Conservation (phyloP, 2,888 invertebrate genomes). For the Slavum lentiscoides region DNA sequence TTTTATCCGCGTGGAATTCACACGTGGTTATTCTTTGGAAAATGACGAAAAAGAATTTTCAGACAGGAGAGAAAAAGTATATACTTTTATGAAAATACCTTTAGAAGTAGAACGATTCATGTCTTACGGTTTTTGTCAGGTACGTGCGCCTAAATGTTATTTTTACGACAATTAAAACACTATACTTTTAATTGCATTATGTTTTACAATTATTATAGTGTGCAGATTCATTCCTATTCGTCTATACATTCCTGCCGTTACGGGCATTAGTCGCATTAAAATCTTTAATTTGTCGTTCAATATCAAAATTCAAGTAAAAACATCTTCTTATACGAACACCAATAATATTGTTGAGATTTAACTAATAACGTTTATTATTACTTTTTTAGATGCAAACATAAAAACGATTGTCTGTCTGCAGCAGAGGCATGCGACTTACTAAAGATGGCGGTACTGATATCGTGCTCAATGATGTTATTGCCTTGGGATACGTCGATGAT, state of each 20-base stretch:
- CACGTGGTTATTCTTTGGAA: slow-evolving; percentile 89
- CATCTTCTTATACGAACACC: slow-evolving; percentile 35
- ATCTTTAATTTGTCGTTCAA: slow-evolving; percentile 73
- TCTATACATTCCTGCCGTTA: slow-evolving; percentile 95
- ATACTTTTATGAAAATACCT: slow-evolving; percentile 95
- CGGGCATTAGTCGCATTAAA: slow-evolving; percentile 84
- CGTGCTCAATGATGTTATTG: slow-evolving; percentile 81
- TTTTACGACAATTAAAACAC: neutral
- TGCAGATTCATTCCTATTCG: slow-evolving; percentile 94
- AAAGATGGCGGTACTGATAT: slow-evolving; percentile 84
- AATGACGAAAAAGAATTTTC: slow-evolving; percentile 94
- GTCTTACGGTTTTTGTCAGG: slow-evolving; percentile 88
- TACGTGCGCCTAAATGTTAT: slow-evolving; percentile 55
- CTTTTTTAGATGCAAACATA: slow-evolving; percentile 58
- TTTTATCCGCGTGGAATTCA: slow-evolving; percentile 84
- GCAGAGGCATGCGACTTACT: slow-evolving; percentile 95
- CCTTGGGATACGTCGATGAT: slow-evolving; percentile 96
- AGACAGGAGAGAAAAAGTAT: slow-evolving; percentile 91
- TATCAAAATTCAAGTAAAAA: slow-evolving; percentile 74
- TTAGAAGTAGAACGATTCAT: slow-evolving; percentile 89
- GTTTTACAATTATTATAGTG: slow-evolving; percentile 65
- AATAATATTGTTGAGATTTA: neutral
- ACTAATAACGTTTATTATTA: neutral
- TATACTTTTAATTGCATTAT: neutral
- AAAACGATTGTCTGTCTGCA: slow-evolving; percentile 72